Evolutionary conservation across 2,888 invertebrate species (phyloP), one percentile per base, ranked within the genome.

Genomic region (Cosmia trapezina): DNA sequence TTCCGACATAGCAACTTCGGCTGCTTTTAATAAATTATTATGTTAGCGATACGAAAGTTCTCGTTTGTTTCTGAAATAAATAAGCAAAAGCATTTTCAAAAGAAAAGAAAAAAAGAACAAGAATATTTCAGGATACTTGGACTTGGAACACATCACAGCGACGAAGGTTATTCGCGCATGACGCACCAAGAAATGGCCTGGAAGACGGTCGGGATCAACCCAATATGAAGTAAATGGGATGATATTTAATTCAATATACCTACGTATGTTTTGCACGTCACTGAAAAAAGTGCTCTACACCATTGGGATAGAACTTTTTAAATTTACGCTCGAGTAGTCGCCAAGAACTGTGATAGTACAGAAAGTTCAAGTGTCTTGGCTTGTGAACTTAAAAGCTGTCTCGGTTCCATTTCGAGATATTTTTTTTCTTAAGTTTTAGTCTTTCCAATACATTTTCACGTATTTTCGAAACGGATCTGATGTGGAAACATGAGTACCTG

Each of bases 181-280:
- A 49, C 37, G 19, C 49, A n/a, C 49, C 51, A 56, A 63, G 43
- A 74, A 80, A 81, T 78, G 33, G 53, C 4, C 8, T 43, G 70
- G 69, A 81, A 81, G 56, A 51, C 47, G 14, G 53, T 53, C 33
- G 28, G 57, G 49, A 49, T 33, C 71, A 57, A 2, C 17, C 17
- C 77, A 71, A 61, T 71, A 77, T 41, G 19, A 33, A 65, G 64
- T 56, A 73, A 80, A 73, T 70, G 62, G 53, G 33, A 33, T 22
- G 47, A 60, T 45, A 67, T 67, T 49, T 49, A 47, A 33, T 33
- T 47, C 62, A 33, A 47, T 47, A 43, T 60, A 60, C 4, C 1
- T 28, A 28, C 28, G 17, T 37, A 28, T 11, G 28, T 59, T 59
- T 73, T 51, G 14, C 33, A 62, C 57, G 45, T 57, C 45, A 47